phyloP scores from a whole-genome alignment of 2,113 vertebrate genomes.

The Scytalopus superciliaris region DNA sequence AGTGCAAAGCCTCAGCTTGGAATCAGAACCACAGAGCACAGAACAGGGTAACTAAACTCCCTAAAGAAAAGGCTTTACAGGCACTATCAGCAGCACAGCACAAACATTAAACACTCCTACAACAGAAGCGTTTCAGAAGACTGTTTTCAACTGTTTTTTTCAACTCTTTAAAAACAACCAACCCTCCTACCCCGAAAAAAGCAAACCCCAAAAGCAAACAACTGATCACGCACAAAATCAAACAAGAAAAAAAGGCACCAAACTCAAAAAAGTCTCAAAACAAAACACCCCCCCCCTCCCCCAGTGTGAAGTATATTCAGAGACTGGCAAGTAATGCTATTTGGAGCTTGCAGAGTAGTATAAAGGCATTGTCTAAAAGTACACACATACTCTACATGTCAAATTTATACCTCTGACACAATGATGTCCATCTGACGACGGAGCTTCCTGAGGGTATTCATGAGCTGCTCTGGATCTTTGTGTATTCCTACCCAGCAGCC shows the following conservation, averaged over 20 bases:
- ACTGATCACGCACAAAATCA: neutral
- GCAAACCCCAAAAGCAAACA: neutral
- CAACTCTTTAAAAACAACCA: neutral
- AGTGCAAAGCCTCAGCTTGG: neutral
- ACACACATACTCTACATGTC: neutral
- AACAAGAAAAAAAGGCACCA: neutral
- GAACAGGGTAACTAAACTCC: neutral
- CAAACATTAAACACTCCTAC: neutral
- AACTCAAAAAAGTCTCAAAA: neutral
- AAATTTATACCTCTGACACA: conserved; percentile 88
- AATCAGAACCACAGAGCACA: neutral
- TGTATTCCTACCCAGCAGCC: conserved; percentile 99
- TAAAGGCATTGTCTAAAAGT: neutral
- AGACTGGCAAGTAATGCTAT: neutral
- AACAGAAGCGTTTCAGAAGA: neutral
- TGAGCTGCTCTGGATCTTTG: conserved; percentile 97
- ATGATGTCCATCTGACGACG: conserved; percentile 99
- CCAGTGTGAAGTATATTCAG: neutral
- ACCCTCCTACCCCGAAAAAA: neutral
- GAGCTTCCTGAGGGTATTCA: conserved; percentile 95
- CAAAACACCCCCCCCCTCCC: too few species aligned
- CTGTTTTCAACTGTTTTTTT: neutral
- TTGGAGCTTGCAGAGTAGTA: neutral
- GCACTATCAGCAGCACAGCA: neutral
- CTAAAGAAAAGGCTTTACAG: neutral